Evolutionary conservation across 2,113 vertebrate species (phyloP).

Genomic region (Sinocyclocheilus anophthalmus): DNA sequence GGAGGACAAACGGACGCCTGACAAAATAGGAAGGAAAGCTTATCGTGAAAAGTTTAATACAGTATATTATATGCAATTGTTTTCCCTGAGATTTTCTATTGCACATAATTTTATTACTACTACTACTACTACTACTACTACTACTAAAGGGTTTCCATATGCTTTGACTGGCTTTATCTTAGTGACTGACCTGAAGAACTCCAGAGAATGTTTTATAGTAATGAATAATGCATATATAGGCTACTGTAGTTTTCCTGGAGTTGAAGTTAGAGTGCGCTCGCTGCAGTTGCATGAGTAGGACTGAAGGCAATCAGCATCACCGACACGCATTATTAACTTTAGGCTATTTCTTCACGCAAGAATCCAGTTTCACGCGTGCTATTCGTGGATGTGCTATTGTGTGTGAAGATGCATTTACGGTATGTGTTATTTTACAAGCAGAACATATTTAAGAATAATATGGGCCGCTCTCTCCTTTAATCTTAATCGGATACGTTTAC

Average conservation of each 20-base stretch:
- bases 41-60: not conserved
- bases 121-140: not conserved
- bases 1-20: slow-evolving; percentile 56
- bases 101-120: not conserved
- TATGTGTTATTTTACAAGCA: not conserved
- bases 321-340: not conserved
- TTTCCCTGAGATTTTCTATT: not conserved
- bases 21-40: not conserved
- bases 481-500: slow-evolving; percentile 76
- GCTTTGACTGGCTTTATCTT: not conserved
- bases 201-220: not conserved
- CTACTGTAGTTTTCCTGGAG: not conserved
- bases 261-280: not conserved
- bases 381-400: not conserved
- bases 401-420: not conserved
- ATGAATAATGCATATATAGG: not conserved
- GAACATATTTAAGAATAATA: slow-evolving; percentile 32
- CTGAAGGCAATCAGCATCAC: not conserved
- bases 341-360: not conserved
- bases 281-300: not conserved
- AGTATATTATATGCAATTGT: not conserved
- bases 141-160: not conserved
- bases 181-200: not conserved
- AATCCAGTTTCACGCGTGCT: too few relatives aligned
- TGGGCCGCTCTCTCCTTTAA: slow-evolving; percentile 67